Conservation (phyloP, 2,113 vertebrate species). For the Leucoraja erinaceus region DNA sequence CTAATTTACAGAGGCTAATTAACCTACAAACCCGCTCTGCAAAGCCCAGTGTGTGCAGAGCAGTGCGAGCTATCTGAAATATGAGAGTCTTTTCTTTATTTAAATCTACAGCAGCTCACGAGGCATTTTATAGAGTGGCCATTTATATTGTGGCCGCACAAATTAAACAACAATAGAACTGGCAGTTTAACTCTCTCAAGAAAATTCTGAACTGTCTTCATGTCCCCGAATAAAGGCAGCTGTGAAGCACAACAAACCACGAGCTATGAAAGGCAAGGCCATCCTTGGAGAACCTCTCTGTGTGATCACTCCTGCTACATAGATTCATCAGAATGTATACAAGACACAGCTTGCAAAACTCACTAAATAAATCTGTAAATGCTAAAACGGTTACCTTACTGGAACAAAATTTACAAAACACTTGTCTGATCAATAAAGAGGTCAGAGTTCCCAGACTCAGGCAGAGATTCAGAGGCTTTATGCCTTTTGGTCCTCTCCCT, state of each 20-base stretch:
- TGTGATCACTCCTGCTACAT: not conserved
- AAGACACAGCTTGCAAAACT: not conserved
- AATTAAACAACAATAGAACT: not conserved
- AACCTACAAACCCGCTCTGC: not conserved
- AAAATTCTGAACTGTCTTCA: not conserved
- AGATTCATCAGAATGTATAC: not conserved
- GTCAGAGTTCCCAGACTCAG: not conserved
- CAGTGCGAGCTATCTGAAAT: not conserved
- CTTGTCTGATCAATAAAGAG: not conserved
- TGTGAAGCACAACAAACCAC: not conserved
- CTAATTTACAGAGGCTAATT: too few relatives aligned
- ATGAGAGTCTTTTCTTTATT: not conserved
- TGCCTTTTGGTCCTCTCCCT: too few relatives aligned
- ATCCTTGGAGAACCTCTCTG: not conserved
- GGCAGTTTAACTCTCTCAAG: not conserved
- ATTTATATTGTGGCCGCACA: not conserved
- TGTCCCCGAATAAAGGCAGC: not conserved
- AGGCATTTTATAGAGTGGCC: not conserved
- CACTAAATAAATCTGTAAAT: not conserved
- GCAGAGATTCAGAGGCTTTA: not conserved
- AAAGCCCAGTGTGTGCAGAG: not conserved
- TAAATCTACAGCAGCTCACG: not conserved
- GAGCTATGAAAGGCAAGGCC: not conserved
- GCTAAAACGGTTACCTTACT: not conserved
- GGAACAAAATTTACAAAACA: not conserved